Evolutionary conservation across 2,797 vertebrate genomes (phyloP).

Genomic region (Parambassis ranga): DNA sequence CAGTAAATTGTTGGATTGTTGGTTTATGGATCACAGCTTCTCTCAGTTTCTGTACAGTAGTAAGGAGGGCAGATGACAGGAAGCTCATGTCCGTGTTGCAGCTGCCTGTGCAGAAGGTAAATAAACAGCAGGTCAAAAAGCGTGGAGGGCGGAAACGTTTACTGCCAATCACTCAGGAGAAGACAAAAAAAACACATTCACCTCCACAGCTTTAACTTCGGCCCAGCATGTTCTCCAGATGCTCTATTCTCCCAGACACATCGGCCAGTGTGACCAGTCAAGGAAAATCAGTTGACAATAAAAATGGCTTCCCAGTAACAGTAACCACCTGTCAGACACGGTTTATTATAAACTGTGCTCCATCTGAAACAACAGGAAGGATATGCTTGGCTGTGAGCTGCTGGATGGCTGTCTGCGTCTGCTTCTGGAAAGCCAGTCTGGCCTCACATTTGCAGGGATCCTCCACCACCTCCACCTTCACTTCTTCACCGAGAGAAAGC

Average conservation of each 20-base stretch:
- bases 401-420: slow-evolving; percentile 84
- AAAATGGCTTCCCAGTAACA: background rate
- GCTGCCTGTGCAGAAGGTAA: slow-evolving; percentile 41
- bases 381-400: slow-evolving; percentile 90
- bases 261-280: slow-evolving; percentile 76
- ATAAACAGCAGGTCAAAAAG: slow-evolving; percentile 51
- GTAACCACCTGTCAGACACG: background rate
- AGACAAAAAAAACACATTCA: slow-evolving; percentile 25
- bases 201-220: slow-evolving; percentile 46
- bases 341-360: slow-evolving; percentile 9
- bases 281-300: slow-evolving; percentile 37
- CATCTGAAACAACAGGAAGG: slow-evolving; percentile 79
- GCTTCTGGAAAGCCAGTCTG: slow-evolving; percentile 87
- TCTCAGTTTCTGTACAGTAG: slow-evolving; percentile 2
- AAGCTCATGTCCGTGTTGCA: slow-evolving; percentile 13
- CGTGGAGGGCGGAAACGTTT: background rate
- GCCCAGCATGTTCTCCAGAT: slow-evolving; percentile 71
- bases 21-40: slow-evolving; percentile 12
- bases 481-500: slow-evolving; percentile 72
- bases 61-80: background rate
- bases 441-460: slow-evolving; percentile 92
- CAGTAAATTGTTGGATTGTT: background rate
- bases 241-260: slow-evolving; percentile 73
- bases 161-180: background rate
- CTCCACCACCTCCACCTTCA: slow-evolving; percentile 71